Conservation (phyloP, 2,113 vertebrate genomes). For the Urocolius indicus region DNA sequence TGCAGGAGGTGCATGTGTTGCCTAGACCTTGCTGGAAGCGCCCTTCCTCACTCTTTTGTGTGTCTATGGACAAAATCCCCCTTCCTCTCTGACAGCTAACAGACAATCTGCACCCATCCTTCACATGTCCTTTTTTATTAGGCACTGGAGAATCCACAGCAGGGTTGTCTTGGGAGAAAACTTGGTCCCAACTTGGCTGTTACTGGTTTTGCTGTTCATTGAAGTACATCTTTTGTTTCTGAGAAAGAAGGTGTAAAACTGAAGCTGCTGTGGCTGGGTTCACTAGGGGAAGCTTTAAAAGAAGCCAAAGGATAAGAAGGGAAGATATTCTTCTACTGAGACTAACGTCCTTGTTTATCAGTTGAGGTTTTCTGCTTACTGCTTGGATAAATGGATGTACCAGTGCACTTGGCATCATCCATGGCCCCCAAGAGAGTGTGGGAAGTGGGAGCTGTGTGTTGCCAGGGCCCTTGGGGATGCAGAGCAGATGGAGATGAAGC, state of each 20-base stretch:
- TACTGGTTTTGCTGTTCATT: background rate
- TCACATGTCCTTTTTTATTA: background rate
- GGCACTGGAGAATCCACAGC: background rate
- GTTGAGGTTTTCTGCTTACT: background rate
- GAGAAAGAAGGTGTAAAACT: background rate
- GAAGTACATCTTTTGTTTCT: background rate
- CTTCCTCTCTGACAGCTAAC: background rate
- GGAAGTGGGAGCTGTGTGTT: background rate
- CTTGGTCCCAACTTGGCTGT: background rate
- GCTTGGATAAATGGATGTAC: background rate
- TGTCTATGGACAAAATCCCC: background rate
- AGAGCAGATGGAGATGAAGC: background rate
- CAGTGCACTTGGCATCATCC: rapidly evolving
- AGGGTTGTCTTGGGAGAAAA: background rate
- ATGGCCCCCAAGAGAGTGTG: rapidly evolving
- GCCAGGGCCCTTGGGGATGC: background rate
- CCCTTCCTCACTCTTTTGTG: background rate
- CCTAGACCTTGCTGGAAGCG: background rate
- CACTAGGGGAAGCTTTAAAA: background rate
- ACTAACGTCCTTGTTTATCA: background rate
- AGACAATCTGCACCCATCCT: background rate
- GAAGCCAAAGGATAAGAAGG: background rate
- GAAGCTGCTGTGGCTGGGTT: background rate
- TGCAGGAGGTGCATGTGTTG: background rate
- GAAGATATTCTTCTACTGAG: background rate